A percentile compares a stretch with the other conserved stretches of the same genome.
Conservation (phyloP, 1,140 invertebrate species). For the Neodiprion virginianus region DNA sequence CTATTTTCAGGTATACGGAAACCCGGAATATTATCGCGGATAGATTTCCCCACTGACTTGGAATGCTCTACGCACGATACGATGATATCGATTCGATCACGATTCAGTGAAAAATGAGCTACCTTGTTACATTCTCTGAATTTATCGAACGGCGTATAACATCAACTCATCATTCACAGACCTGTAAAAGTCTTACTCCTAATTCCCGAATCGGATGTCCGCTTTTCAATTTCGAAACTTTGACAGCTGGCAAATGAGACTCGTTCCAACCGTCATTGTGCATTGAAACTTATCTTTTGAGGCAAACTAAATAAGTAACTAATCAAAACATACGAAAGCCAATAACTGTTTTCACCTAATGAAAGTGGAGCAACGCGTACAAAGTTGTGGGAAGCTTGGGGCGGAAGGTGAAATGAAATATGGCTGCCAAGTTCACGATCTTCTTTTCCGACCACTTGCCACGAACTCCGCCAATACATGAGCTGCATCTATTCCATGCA, state of each 20-base stretch:
- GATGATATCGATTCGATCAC: too few relatives aligned
- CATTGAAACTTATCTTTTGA: neutral
- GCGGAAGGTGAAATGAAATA: neutral
- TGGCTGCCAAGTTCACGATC: neutral
- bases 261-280: neutral
- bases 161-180: too few relatives aligned
- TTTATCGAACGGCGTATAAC: too few relatives aligned
- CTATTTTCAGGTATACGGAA: too few relatives aligned
- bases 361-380: neutral
- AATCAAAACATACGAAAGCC: neutral
- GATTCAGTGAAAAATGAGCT: too few relatives aligned
- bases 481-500: neutral
- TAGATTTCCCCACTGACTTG: too few relatives aligned
- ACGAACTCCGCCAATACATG: neutral
- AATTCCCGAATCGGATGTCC: neutral
- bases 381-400: neutral
- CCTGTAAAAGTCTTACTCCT: neutral
- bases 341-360: neutral
- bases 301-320: neutral
- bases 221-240: neutral
- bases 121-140: too few relatives aligned
- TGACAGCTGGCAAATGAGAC: neutral
- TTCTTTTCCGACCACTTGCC: neutral
- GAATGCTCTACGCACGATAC: too few relatives aligned
- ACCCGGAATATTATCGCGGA: too few relatives aligned